Conservation (phyloP, 2,797 vertebrate species). For the Columba guinea region DNA sequence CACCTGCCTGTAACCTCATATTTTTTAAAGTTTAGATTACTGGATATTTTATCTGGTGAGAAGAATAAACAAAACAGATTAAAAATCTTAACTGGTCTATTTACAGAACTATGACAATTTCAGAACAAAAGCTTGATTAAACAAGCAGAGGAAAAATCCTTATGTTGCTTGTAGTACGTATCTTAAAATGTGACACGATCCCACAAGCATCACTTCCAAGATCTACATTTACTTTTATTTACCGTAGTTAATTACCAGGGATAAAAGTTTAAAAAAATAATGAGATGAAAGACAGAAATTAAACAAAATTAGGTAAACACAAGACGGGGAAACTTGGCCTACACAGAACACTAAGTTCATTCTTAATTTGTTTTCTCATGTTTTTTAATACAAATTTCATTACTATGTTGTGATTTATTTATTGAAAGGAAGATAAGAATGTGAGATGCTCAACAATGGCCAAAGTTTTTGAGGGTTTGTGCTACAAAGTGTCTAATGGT, state of each 20-base stretch:
- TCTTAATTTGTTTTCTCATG: constrained; percentile 37
- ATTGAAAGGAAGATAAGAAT: constrained; percentile 16
- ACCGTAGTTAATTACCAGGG: constrained; percentile 44
- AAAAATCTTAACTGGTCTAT: constrained; percentile 11
- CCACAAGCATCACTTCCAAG: constrained; percentile 26
- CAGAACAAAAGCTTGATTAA: constrained; percentile 48
- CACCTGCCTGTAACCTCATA: constrained; percentile 3
- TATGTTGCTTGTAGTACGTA: constrained; percentile 16
- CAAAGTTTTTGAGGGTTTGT: background rate
- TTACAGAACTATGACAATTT: constrained; percentile 25
- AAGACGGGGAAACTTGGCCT: constrained; percentile 29
- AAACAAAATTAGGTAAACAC: constrained; percentile 49
- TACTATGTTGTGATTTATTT: constrained; percentile 32
- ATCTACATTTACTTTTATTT: constrained; percentile 52
- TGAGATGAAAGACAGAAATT: constrained; percentile 46
- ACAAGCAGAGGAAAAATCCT: constrained; percentile 50
- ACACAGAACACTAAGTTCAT: background rate
- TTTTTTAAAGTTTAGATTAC: background rate
- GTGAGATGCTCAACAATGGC: background rate
- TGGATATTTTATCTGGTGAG: background rate
- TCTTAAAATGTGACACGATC: background rate
- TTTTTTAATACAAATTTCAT: constrained; percentile 4
- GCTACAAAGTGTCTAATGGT: background rate
- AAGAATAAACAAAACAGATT: background rate
- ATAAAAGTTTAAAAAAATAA: constrained; percentile 59